Percentiles rank a stretch among this genome's conserved stretches.
Conservation (phyloP, 2,888 invertebrate species). For the Dicyrtomina minuta region DNA sequence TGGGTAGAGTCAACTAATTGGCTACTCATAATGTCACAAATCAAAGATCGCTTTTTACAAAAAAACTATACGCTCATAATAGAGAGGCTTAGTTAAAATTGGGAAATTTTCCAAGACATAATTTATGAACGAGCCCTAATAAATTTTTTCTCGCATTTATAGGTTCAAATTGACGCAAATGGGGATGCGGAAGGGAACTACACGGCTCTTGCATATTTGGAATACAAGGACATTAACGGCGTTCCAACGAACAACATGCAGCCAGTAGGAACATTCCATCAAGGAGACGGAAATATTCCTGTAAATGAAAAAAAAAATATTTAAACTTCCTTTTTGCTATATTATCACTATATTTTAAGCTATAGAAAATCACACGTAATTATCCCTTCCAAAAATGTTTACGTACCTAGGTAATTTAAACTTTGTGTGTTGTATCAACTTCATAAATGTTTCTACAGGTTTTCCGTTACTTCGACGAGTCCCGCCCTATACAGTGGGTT, state of each 20-base stretch:
- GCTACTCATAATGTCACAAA: too few species aligned
- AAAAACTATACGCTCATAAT: too few species aligned
- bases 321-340: constrained; percentile 13
- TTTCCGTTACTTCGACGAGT: constrained; percentile 67
- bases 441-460: constrained; percentile 57
- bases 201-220: constrained; percentile 76
- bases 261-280: constrained; percentile 74
- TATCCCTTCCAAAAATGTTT: neutral
- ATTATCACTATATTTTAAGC: neutral
- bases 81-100: too few species aligned
- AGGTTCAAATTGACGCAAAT: constrained; percentile 81
- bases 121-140: too few species aligned
- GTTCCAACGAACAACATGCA: constrained; percentile 66
- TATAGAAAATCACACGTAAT: neutral
- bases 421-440: neutral
- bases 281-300: neutral
- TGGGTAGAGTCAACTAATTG: too few species aligned
- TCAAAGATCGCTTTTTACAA: too few species aligned
- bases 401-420: neutral
- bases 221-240: constrained; percentile 58
- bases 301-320: too few species aligned
- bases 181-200: constrained; percentile 92
- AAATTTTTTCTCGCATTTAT: too few species aligned
- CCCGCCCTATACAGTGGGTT: constrained; percentile 73
- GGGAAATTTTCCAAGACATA: too few species aligned